These are phyloP conservation scores for Plutomurus gul DNA, from an alignment of 1,140 invertebrate genomes.

Conservation along the genomic window DNA sequence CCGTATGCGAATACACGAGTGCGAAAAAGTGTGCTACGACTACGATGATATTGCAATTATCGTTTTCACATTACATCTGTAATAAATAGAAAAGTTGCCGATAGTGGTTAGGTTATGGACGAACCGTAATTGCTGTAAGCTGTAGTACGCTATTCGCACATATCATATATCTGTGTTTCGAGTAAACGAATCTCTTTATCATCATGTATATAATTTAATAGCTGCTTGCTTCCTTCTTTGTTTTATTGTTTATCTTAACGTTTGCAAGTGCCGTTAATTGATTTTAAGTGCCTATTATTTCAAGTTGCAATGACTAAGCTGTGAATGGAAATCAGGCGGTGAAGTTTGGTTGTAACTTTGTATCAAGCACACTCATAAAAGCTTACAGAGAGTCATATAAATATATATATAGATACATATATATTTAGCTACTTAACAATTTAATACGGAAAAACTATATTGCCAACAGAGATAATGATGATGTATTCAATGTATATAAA, in stretches of 20 bases:
- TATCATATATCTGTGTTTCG: background rate
- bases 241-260: constrained; percentile 29
- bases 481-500: no score
- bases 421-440: no score
- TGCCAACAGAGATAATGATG: no score
- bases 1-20: no score
- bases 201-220: constrained; percentile 16
- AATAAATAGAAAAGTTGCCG: constrained; percentile 19
- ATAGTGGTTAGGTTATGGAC: constrained; percentile 5
- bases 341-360: background rate
- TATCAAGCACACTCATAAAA: background rate
- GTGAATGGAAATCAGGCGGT: constrained; percentile 13
- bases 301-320: background rate
- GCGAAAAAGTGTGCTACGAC: no score
- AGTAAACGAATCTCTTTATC: constrained; percentile 24
- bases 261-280: constrained; percentile 28
- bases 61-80: constrained; percentile 22
- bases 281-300: constrained; percentile 28
- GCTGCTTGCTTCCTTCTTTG: constrained; percentile 19
- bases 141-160: background rate
- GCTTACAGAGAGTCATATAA: no score
- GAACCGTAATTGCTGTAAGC: background rate
- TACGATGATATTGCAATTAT: constrained; percentile 28
- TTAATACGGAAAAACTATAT: no score
- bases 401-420: no score